Base-by-base conservation (phyloP, 2,113 vertebrate genomes). In the Hemiprocne comata region DNA sequence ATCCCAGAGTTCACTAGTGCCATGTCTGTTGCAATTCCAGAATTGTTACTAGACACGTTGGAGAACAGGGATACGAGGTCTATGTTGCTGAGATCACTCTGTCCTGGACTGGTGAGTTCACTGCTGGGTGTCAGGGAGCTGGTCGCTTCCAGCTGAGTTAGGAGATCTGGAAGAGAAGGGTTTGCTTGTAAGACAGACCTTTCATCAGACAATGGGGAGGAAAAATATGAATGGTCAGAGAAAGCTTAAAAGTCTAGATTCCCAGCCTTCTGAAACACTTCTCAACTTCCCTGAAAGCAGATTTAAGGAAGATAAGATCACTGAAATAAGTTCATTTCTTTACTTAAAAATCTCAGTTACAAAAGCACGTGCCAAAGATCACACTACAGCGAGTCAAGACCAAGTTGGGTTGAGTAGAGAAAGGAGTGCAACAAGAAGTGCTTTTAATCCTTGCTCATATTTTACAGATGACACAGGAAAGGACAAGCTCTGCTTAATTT, bases 41-140 rank as follows among this genome's bases (percentile, higher is more conserved):
- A 95, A 5, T 89, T 64, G 51, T 97, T 98, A 17, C 97, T 97
- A 2, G 99, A 98, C 25, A 98, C 97, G 0, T 98, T 98, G 25
- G 99, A 99, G 97, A 99, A 99, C 23, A 99, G 98, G 6, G 99
- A 99, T 13, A 98, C 98, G 0, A 99, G 98, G 97, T 99, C 99
- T 53, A 99, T 83, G 86, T 98, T 99, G 92, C 98, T 97, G 66
- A 99, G 98, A 91, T 99, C 99, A 0, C 98, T 99, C 48, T 98
- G 98, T 26, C 98, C 97, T 1, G 98, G 94, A 76, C 98, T 99
- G 48, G 98, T 97, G 24, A 99, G 98, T 85, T 99, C 99, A 10
- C 97, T 99, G 98, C 99, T 99, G 25, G 99, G 99, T 1, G 98
- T 99, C 58, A 99, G 98, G 17, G 98, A 98, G 77, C 98, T 98